A percentile compares a stretch with the other conserved stretches of the same genome.
Evolutionary conservation across 2,797 vertebrate species (phyloP).

Genomic region (Gastrophryne carolinensis): DNA sequence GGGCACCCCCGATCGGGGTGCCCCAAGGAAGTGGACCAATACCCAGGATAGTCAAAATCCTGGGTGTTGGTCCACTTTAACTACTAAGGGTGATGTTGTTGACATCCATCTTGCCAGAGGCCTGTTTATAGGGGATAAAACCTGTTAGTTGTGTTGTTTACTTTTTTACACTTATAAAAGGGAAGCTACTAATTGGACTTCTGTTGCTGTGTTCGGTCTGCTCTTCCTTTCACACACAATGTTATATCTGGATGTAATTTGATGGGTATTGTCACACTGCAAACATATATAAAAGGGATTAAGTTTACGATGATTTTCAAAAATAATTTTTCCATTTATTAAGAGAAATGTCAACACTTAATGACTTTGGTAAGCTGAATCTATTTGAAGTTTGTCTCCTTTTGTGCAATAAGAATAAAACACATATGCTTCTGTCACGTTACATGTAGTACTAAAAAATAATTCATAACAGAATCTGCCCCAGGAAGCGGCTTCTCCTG

Average conservation of each 20-base stretch:
- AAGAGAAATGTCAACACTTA: not conserved
- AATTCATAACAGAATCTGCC: conserved; percentile 3
- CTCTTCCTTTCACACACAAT: not conserved
- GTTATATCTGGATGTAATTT: conserved; percentile 6
- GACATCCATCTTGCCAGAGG: too few species aligned
- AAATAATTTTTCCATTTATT: conserved; percentile 20
- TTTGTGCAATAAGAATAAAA: not conserved
- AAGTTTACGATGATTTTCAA: not conserved
- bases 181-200: too few species aligned
- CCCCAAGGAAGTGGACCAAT: too few species aligned
- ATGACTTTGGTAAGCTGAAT: not conserved
- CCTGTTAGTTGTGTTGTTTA: too few species aligned
- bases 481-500: not conserved
- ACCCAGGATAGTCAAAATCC: too few species aligned
- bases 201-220: too few species aligned
- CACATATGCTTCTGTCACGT: not conserved
- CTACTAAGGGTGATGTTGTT: too few species aligned
- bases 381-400: not conserved
- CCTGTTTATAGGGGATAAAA: too few species aligned
- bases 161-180: too few species aligned
- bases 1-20: too few species aligned
- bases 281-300: not conserved
- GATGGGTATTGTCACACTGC: not conserved
- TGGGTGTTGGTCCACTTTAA: too few species aligned
- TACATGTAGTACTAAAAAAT: not conserved